Evolutionary conservation across 2,113 vertebrate genomes (phyloP).

Genomic region (Labeo catla): DNA sequence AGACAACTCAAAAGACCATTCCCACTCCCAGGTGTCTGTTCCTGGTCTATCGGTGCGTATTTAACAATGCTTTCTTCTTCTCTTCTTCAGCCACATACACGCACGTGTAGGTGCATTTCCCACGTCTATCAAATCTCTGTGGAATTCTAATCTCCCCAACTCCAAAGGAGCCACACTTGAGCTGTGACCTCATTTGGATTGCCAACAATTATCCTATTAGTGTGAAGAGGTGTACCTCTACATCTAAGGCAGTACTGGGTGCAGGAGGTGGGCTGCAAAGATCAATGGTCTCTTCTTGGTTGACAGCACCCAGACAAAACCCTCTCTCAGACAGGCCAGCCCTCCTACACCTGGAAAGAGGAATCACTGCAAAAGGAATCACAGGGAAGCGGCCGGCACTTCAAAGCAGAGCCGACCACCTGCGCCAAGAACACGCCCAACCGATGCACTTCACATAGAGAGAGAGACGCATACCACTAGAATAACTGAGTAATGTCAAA

Average conservation of each 20-base stretch:
- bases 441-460: background rate
- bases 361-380: constrained; percentile 64
- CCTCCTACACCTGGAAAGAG: constrained; percentile 90
- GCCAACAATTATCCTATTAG: constrained; percentile 95
- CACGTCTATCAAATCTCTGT: constrained; percentile 58
- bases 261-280: constrained; percentile 81
- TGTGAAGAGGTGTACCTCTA: constrained; percentile 82
- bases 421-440: constrained; percentile 67
- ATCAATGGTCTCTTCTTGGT: constrained; percentile 87
- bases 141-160: constrained; percentile 82
- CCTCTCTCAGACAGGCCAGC: constrained; percentile 86
- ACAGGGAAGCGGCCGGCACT: constrained; percentile 66
- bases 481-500: background rate
- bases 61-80: background rate
- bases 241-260: constrained; percentile 52
- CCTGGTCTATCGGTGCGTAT: background rate
- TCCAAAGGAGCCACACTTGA: constrained; percentile 89
- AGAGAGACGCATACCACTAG: background rate
- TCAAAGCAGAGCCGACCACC: constrained; percentile 76
- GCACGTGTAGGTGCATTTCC: constrained; percentile 46
- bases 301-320: constrained; percentile 95
- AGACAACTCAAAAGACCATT: background rate
- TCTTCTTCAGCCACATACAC: background rate
- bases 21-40: background rate
- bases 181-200: constrained; percentile 93